Base-by-base conservation (phyloP, 2,888 invertebrate genomes). In the Tethea ocularis region DNA sequence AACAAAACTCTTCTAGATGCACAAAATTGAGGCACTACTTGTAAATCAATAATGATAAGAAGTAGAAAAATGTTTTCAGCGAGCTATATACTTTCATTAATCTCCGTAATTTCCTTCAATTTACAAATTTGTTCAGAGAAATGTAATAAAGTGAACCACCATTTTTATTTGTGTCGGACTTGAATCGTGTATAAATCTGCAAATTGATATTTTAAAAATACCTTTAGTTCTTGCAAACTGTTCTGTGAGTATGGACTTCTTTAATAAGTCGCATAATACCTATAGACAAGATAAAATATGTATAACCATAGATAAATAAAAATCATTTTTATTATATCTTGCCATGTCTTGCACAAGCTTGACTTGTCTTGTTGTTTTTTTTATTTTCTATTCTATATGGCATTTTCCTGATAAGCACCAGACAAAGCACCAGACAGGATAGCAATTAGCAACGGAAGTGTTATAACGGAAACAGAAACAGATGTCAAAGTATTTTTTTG, bases 131-230 rank as follows among this genome's bases (percentile, higher is more conserved):
- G 77, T 82, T 81, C 77, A 82, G 80, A 82, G 83, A 88, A 87
- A 87, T 83, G 63, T 79, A 81, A 75, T 82, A 75, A 80, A 84
- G 80, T 75, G 83, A 90, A 92, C 93, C 93, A 91, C 93, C 93
- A 93, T 93, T 91, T 93, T 93, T 91, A 91, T 92, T 90, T 89
- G 86, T 89, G 86, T 89, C 84, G 82, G 81, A 85, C 82, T 85
- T 87, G 86, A 86, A 85, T 87, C 87, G 86, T 86, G 85, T 84
- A 75, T 74, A 72, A 70, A 70, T 68, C 61, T 62, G 64, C 59
- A 67, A 69, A 61, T 71, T 64, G 62, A 53, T 63, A 23, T 67
- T 68, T 74, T 61, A 68, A 75, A 69, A 67, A 66, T 59, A 62
- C 64, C 61, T 69, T 57, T 51, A 62, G 61, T 58, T 51, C 29